These are phyloP conservation scores for Lithosia quadra DNA, from an alignment of 2,888 invertebrate genomes.

Conservation along the genomic window DNA sequence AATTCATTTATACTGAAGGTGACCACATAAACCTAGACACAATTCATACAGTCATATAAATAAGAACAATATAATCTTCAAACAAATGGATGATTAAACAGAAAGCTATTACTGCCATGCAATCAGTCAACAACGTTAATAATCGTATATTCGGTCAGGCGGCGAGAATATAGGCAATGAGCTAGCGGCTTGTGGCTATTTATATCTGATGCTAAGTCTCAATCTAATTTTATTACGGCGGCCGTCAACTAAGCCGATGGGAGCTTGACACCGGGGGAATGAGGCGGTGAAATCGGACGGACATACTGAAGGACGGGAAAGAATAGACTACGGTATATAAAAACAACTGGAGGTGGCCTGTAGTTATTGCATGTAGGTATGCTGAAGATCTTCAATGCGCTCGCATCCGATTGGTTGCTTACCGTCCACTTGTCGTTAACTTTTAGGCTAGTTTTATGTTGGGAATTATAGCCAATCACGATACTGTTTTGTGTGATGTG, in stretches of 20 bases:
- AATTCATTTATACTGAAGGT: background rate
- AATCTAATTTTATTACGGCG: constrained; percentile 47
- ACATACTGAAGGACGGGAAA: constrained; percentile 13
- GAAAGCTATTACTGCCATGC: background rate
- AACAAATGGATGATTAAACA: background rate
- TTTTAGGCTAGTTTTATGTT: too few species aligned
- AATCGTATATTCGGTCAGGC: constrained; percentile 14
- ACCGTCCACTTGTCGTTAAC: too few species aligned
- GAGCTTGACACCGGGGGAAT: constrained; percentile 23
- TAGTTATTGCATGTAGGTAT: background rate
- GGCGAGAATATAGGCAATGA: constrained; percentile 39
- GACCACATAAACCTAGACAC: background rate
- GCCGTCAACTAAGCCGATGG: constrained; percentile 20
- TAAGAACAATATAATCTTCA: background rate
- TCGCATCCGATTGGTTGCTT: background rate
- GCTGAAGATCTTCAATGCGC: background rate
- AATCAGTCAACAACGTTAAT: constrained; percentile 9
- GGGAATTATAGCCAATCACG: background rate
- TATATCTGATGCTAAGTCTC: constrained; percentile 48
- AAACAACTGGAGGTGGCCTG: background rate
- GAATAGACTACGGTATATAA: constrained; percentile 4
- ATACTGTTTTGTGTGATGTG: background rate
- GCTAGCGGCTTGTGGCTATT: constrained; percentile 49
- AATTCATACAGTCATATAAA: background rate
- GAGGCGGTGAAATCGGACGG: constrained; percentile 16